These are phyloP conservation scores for Neodiprion fabricii DNA, from an alignment of 1,140 invertebrate species.

Conservation along the genomic window DNA sequence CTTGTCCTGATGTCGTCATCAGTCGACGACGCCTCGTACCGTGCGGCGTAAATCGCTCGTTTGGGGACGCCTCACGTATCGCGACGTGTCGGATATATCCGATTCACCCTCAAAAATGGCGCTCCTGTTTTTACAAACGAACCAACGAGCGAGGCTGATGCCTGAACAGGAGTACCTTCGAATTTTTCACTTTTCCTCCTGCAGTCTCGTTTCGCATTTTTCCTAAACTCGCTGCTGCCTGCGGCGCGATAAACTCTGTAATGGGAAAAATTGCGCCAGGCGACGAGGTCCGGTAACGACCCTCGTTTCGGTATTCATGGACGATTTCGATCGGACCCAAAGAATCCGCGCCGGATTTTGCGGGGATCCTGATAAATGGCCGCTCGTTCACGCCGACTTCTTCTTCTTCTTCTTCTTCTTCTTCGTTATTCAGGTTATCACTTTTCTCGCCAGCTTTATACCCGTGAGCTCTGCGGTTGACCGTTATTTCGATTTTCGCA, in stretches of 20 bases:
- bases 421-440: not conserved
- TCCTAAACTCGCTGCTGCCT: too few species aligned
- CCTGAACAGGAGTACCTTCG: too few species aligned
- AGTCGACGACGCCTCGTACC: conserved; percentile 12
- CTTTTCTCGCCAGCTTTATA: not conserved
- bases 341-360: not conserved
- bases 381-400: not conserved
- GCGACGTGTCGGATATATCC: conserved; percentile 5
- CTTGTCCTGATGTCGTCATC: conserved; percentile 35
- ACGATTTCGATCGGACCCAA: not conserved
- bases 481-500: not conserved
- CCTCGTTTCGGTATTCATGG: not conserved
- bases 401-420: too few species aligned
- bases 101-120: not conserved
- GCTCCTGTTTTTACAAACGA: too few species aligned
- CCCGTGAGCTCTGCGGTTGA: not conserved
- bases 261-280: too few species aligned
- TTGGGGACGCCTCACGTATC: conserved; percentile 14
- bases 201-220: too few species aligned
- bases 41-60: conserved; percentile 18
- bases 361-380: conserved; percentile 1
- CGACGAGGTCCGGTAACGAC: not conserved
- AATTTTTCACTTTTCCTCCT: too few species aligned
- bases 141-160: too few species aligned
- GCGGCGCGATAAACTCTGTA: too few species aligned